Percentiles rank a stretch among this genome's conserved stretches.
phyloP scores from a whole-genome alignment of 2,113 vertebrate genomes.

The Periophthalmodon schlosseri region DNA sequence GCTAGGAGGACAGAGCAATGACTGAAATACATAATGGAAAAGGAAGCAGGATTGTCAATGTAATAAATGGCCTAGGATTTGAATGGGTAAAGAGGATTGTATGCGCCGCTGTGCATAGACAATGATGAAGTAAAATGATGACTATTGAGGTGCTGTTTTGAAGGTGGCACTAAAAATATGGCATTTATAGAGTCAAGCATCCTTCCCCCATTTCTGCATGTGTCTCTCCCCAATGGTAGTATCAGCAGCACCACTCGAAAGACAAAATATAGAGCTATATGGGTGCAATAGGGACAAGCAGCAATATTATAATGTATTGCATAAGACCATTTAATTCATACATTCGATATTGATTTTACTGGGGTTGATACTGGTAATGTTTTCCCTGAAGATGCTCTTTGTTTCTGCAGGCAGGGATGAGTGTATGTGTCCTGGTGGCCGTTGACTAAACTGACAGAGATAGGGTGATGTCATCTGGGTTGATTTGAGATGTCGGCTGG shows the following conservation, averaged over 20 bases:
- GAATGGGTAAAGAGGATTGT: conserved; percentile 39
- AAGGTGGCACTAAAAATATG: conserved; percentile 68
- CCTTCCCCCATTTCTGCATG: not conserved
- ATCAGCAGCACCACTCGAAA: conserved; percentile 29
- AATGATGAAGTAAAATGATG: conserved; percentile 62
- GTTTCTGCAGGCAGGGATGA: conserved; percentile 22
- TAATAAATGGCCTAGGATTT: conserved; percentile 36
- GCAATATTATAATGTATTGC: conserved; percentile 61
- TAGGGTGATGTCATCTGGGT: conserved; percentile 32
- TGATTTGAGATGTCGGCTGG: conserved; percentile 31
- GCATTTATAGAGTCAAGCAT: conserved; percentile 52
- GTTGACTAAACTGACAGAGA: conserved; percentile 22
- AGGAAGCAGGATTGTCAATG: conserved; percentile 33
- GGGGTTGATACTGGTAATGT: conserved; percentile 46
- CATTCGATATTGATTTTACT: conserved; percentile 40
- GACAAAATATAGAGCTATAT: conserved; percentile 49
- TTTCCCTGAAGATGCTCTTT: conserved; percentile 30
- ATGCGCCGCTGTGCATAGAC: conserved; percentile 52
- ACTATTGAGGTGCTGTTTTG: conserved; percentile 70
- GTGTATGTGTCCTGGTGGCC: conserved; percentile 2
- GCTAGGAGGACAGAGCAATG: conserved; percentile 42
- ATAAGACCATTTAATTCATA: conserved; percentile 74
- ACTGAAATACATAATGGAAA: conserved; percentile 46
- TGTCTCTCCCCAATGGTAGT: conserved; percentile 12
- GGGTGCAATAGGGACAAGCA: conserved; percentile 32